These are phyloP conservation scores for Cryptomyrus ogoouensis DNA, from an alignment of 2,113 vertebrate species.

Conservation along the genomic window DNA sequence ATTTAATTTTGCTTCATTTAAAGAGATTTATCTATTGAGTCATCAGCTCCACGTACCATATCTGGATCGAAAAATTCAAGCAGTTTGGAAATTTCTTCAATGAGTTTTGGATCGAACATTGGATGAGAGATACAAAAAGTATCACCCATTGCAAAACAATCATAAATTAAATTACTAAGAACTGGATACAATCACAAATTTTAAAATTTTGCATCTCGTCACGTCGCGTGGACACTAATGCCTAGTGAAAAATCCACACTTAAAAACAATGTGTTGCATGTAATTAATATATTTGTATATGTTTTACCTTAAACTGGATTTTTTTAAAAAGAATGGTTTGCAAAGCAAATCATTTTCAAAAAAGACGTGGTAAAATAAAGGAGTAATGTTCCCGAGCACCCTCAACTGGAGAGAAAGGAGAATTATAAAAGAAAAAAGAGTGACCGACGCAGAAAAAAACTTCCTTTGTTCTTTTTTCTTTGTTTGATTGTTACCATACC, in stretches of 20 bases:
- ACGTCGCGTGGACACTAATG: not conserved
- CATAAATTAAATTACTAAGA: not conserved
- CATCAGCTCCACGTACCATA: slow-evolving; percentile 88
- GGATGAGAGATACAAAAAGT: not conserved
- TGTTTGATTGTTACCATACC: slow-evolving; percentile 51
- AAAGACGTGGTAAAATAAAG: slow-evolving; percentile 75
- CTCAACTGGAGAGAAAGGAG: slow-evolving; percentile 59
- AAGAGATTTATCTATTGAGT: slow-evolving; percentile 87
- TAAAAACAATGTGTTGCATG: not conserved
- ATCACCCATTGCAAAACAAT: not conserved
- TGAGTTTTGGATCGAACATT: slow-evolving; percentile 87
- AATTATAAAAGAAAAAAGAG: not conserved
- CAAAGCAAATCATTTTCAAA: not conserved
- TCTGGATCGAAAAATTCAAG: slow-evolving; percentile 97
- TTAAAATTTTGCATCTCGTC: not conserved
- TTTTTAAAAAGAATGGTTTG: not conserved
- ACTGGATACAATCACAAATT: not conserved
- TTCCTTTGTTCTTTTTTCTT: slow-evolving; percentile 5
- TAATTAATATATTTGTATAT: not conserved
- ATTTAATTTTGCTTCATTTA: not conserved
- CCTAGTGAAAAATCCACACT: not conserved
- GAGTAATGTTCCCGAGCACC: slow-evolving; percentile 68
- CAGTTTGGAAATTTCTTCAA: slow-evolving; percentile 87
- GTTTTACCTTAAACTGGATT: not conserved
- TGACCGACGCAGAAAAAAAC: not conserved